Evolutionary conservation across 1,140 invertebrate genomes (phyloP), one percentile per base, ranked within the genome.

Genomic region (Drosophila kohkoa): DNA sequence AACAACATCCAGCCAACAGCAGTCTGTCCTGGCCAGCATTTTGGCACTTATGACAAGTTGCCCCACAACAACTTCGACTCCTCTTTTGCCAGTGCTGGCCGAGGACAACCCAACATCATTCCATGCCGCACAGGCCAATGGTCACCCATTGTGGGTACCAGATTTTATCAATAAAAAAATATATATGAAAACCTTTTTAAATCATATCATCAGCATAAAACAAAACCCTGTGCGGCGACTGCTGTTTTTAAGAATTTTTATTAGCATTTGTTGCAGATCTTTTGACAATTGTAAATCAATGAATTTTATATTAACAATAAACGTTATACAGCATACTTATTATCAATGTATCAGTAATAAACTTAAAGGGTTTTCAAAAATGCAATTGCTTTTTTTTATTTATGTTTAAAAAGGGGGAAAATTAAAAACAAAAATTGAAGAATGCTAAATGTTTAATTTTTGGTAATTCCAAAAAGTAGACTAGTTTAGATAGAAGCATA

Each of bases 21-120:
- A 69, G 74, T 35, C 77, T 38, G 85, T 78, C 67, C 55, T 57
- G 63, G 55, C 5, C 8, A 59, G 67, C 43, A 59, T 70, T 60
- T 79, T 85, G 86, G 81, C 86, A 81, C 85, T 55, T 15, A 89
- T 89, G 85, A 89, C 72, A 80, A 85, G 75, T 73, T 58, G 15
- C 2, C 2, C 41, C 13, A 1, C 5, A 3, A 5, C 51, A 16
- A 52, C 57, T 81, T 77, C 35, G 81, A 89, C 20, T 6, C 6
- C 38, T 8, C 2, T 46, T 35, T 66, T 81, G 85, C 86, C 78
- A 65, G 41, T 74, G 68, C 68, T 16, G 51, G 32, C 7, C 62
- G 16, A 43, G 6, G 62, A 66, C 81, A 77, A 79, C 38, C 46
- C 49, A n/a, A 62, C 10, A 88, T 43, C 68, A 52, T 13, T n/a